Base-by-base conservation (phyloP, 2,113 vertebrate species). In the Cnemophilus loriae region DNA sequence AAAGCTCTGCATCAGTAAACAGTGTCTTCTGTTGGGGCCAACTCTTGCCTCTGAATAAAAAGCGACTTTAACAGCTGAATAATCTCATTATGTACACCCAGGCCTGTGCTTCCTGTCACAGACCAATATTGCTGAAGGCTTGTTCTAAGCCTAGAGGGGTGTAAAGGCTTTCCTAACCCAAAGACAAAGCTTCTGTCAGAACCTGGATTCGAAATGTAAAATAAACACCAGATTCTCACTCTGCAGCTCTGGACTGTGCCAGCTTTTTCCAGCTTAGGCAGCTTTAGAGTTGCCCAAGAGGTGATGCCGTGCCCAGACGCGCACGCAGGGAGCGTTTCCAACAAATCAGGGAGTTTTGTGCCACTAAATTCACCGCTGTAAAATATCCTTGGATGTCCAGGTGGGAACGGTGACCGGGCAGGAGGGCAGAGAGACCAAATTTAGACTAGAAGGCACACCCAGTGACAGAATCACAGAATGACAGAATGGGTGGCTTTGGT, bases 241-340 rank as follows among this genome's bases (percentile, higher is more conserved):
- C 63, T 65, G 52, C 24, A 50, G 24, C 37, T 55, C 39, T 13
- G 49, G 44, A 22, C 16, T 15, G 26, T 55, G 32, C 32, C 56
- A 82, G 61, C 24, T 12, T 67, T 84, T 76, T 73, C 30, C 53
- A 50, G n/a, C 32, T 46, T 7, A 22, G 47, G 46, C 1, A 3
- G 33, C 39, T 50, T 26, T 1, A 6, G 22, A 16, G 20, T 7
- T 47, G 75, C 82, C 21, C 52, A n/a, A 27, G 7, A n/a, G 49
- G 14, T 0, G 5, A 12, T 30, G 10, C 26, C 0, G 0, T 11
- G 41, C 56, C 78, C 56, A 26, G 67, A 11, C 1, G 0, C 0
- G 6, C 39, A 19, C 18, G 23, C 16, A 6, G 6, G 1, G 30
- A 78, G 28, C 0, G 0, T 32, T 71, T 56, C 15, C 22, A 42